Base-by-base conservation (phyloP, 2,797 vertebrate species). In the Hippopotamyrus pictus region DNA sequence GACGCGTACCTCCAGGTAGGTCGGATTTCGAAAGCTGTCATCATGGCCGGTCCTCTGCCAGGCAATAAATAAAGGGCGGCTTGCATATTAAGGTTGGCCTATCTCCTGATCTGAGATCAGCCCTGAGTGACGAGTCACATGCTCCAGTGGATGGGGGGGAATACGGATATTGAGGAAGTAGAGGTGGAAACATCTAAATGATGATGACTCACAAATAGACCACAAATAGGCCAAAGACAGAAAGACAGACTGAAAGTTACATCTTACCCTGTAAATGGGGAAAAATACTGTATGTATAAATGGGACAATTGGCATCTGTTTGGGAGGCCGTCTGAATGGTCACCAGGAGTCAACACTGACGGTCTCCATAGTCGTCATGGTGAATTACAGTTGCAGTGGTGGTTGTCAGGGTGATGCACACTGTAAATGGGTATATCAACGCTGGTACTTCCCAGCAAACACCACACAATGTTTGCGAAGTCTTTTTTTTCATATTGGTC, bases 81-180 rank as follows among this genome's bases (percentile, higher is more conserved):
- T 53, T 94, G 94, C 94, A 95, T 95, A 95, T 96, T 96, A 95
- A 95, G 95, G 93, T 88, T 88, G 93, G 92, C 88, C 91, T 95
- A 96, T 96, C 95, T 94, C 91, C 93, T 91, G 92, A 95, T 96
- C 95, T 95, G 14, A 93, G 91, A 92, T 93, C 92, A 93, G 93
- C 92, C 92, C 91, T 91, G 94, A 94, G 90, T 93, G 94, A 93
- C 92, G 93, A 91, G 88, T 93, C 93, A 94, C 92, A 91, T 94
- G 91, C 53, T 91, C 89, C 22, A n/a, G 41, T 88, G 87, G 87
- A 91, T 84, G 33, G 69, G 12, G 69, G 29, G 14, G 5, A 1
- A 17, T 41, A 12, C 37, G 22, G 59, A 37, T 89, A 91, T 90
- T 91, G 91, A 88, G 88, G 76, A 90, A 41, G 33, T 19, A 29